Evolutionary conservation across 35 echinoderm and acorn worm species (phyloP).

Genomic region (Amphiura filiformis): DNA sequence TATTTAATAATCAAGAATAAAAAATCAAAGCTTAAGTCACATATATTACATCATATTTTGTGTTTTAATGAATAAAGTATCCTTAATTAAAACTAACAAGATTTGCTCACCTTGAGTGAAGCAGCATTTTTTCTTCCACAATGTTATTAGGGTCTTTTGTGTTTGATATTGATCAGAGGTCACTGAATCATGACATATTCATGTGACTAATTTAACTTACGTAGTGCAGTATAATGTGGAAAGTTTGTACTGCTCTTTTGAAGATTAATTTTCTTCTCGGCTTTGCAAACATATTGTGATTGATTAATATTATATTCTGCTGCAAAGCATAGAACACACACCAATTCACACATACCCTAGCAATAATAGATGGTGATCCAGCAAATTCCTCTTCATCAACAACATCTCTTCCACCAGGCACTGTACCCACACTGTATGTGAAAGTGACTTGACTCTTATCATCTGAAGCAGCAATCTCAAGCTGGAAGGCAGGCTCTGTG

Average conservation of each 20-base stretch:
- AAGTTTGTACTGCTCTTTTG: too few relatives aligned
- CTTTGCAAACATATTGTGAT: too few relatives aligned
- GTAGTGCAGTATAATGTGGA: too few relatives aligned
- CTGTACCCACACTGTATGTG: slow-evolving; percentile 32
- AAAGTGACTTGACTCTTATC: slow-evolving; percentile 33
- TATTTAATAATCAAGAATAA: too few relatives aligned
- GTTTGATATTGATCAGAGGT: not conserved
- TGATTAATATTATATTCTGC: too few relatives aligned
- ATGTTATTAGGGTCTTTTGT: not conserved
- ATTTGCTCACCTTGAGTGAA: not conserved
- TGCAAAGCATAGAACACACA: too few relatives aligned
- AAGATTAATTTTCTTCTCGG: too few relatives aligned
- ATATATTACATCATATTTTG: too few relatives aligned
- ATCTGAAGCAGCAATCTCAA: slow-evolving; percentile 34
- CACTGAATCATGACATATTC: not conserved
- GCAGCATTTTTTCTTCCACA: not conserved
- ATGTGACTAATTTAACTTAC: not conserved
- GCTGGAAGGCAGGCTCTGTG: slow-evolving; percentile 43
- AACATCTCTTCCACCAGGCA: slow-evolving; percentile 36
- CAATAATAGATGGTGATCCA: slow-evolving; percentile 20
- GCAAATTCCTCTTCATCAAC: slow-evolving; percentile 17
- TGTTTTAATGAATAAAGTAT: not conserved
- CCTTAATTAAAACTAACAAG: not conserved
- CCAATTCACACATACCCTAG: not conserved
- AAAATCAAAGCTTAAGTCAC: too few relatives aligned